phyloP scores from a whole-genome alignment of 2,888 invertebrate genomes.

The Cephus sareptanus region DNA sequence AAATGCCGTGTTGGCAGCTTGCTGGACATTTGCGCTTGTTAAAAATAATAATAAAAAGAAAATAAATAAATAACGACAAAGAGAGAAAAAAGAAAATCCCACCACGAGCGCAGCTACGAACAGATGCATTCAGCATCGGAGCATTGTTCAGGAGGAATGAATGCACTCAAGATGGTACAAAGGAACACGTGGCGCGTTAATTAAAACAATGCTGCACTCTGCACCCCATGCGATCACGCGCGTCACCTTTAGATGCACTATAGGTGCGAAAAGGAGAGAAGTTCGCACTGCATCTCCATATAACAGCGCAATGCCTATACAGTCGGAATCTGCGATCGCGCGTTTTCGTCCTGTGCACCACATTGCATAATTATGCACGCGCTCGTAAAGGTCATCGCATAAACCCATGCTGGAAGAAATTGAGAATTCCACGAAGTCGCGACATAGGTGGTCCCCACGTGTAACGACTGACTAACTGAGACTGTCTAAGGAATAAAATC shows the following conservation, averaged over 20 bases:
- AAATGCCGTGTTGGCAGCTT: not conserved
- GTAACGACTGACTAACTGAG: not conserved
- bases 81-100: not conserved
- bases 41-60: not conserved
- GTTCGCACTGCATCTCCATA: not conserved
- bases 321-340: not conserved
- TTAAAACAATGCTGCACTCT: constrained; percentile 54
- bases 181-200: constrained; percentile 53
- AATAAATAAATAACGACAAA: not conserved
- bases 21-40: not conserved
- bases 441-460: not conserved
- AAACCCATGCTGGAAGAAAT: not conserved
- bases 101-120: constrained; percentile 18
- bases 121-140: constrained; percentile 47
- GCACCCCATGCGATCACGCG: constrained; percentile 1
- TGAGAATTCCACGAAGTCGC: not conserved
- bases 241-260: not conserved
- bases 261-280: not conserved
- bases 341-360: not conserved
- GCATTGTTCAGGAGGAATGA: constrained; percentile 43
- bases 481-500: not conserved
- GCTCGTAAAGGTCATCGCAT: not conserved
- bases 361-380: not conserved
- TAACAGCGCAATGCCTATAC: not conserved
- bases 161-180: constrained; percentile 34